phyloP scores from a whole-genome alignment of 2,113 vertebrate genomes.

The Bujurquina vittata region DNA sequence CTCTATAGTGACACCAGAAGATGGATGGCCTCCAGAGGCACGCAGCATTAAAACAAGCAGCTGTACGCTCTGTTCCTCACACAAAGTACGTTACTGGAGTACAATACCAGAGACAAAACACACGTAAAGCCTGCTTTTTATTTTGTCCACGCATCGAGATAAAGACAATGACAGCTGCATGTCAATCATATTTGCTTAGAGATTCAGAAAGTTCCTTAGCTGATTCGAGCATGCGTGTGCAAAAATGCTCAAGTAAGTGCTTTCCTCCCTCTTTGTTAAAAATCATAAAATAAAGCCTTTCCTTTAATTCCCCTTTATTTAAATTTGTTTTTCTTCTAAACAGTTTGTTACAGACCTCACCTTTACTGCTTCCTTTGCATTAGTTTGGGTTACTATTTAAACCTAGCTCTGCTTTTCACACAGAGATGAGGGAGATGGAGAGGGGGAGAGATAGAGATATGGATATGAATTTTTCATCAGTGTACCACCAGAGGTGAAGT shows the following conservation, averaged over 20 bases:
- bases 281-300: neutral
- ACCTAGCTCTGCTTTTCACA: neutral
- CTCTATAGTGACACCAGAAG: slow-evolving; percentile 40
- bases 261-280: neutral
- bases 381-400: slow-evolving; percentile 1
- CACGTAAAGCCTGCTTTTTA: neutral
- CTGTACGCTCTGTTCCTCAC: neutral
- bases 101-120: neutral
- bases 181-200: neutral
- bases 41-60: slow-evolving; percentile 35
- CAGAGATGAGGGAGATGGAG: neutral
- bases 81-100: neutral
- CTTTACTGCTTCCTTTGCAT: neutral
- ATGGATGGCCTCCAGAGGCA: slow-evolving; percentile 52
- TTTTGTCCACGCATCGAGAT: neutral
- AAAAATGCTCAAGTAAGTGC: neutral
- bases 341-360: neutral
- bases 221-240: neutral
- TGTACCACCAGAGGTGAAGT: slow-evolving; percentile 45
- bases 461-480: slow-evolving; percentile 60
- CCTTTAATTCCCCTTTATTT: neutral
- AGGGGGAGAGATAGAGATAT: slow-evolving; percentile 5
- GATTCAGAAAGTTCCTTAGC: slow-evolving; percentile 19
- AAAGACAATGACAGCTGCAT: neutral
- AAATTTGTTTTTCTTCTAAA: neutral